Conservation (phyloP, 2,797 vertebrate species). For the Phalanger gymnotis region DNA sequence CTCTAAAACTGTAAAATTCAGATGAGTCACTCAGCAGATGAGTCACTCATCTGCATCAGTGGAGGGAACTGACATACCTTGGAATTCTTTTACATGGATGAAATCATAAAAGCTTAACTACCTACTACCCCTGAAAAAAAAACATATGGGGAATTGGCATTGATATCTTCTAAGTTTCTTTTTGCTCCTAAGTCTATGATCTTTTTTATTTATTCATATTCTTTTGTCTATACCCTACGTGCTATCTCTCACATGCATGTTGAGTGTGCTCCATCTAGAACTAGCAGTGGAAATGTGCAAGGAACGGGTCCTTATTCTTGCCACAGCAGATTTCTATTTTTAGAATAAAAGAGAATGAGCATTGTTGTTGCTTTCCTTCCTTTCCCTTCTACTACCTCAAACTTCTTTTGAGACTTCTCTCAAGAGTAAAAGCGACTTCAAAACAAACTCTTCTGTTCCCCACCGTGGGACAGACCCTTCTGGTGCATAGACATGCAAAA, state of each 20-base stretch:
- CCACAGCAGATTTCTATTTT: too few species aligned
- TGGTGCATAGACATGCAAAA: slow-evolving; percentile 39
- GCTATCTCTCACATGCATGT: neutral
- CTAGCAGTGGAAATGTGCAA: rapidly evolving
- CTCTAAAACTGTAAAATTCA: neutral
- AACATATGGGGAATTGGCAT: neutral
- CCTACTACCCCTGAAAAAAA: neutral
- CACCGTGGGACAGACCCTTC: slow-evolving; percentile 47
- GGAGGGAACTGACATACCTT: neutral
- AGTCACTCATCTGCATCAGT: neutral
- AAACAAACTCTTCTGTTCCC: slow-evolving; percentile 35
- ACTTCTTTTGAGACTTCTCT: neutral
- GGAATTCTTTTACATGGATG: neutral
- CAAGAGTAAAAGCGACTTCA: neutral
- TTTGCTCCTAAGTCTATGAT: neutral
- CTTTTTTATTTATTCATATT: neutral
- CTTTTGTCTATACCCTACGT: neutral
- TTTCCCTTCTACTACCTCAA: neutral
- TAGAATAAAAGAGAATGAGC: neutral
- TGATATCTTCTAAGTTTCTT: neutral
- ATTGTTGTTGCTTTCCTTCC: neutral
- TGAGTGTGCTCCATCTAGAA: neutral
- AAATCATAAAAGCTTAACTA: neutral
- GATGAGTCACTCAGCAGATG: neutral
- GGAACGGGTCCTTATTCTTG: neutral